Evolutionary conservation across 1,140 invertebrate genomes (phyloP), one percentile per base, ranked within the genome.

Genomic region (Hetaerina americana): DNA sequence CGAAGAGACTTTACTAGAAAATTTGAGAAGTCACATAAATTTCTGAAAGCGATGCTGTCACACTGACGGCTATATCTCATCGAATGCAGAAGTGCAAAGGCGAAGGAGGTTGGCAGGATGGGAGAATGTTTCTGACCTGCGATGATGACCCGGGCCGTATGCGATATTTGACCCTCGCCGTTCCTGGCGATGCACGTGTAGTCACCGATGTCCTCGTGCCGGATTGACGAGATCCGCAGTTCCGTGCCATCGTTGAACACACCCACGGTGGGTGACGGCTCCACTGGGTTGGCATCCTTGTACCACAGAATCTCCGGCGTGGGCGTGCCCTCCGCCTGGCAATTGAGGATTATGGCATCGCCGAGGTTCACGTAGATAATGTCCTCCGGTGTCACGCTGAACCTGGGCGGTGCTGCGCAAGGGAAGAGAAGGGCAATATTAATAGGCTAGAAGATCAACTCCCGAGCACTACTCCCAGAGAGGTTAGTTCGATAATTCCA

Each of bases 361-460:
- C 95, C 94, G 82, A 96, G 87, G 84, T 96, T 94, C 77, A 97
- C 95, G 85, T 96, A 97, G 79, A 95, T 94, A 80, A 97, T 89
- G 80, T 96, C 92, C 81, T 95, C 92, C 74, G 93, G 92, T 78
- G 90, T 95, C 80, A 92, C 90, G 81, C 89, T 92, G 84, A 98
- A 97, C 79, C 91, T 88, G 75, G 96, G 96, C 78, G 95, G 94
- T 71, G 87, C 87, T 87, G 76, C n/a, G n/a, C n/a, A n/a, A n/a
- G 24, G 78, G 79, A 66, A 71, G 71, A 73, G 71, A 67, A 68
- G 8, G 66, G 69, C 12, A 70, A 6, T 26, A 40, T 31, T 71
- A 69, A 28, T 28, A 72, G 25, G 6, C 26, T 27, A 67, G 22
- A 24, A 70, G 24, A 66, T 57, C 8, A 49, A 72, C 28, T 18